Base-by-base conservation (phyloP, 2,113 vertebrate genomes). In the Chaenogobius annularis region DNA sequence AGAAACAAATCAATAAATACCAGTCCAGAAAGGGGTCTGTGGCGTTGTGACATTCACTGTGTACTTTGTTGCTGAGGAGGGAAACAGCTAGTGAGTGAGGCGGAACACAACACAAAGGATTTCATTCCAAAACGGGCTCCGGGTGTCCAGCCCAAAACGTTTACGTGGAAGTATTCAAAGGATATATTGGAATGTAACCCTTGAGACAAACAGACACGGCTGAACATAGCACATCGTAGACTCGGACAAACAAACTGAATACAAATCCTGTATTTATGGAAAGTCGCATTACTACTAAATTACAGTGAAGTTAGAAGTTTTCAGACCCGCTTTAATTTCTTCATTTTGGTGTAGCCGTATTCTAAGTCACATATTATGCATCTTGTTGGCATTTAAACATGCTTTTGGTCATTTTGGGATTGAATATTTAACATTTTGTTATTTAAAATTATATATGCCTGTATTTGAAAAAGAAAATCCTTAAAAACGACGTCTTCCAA, bases 11-110 rank as follows among this genome's bases (percentile, higher is more conserved):
- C 91, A 93, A 93, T 94, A 93, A 94, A 93, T 94, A 94, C 93
- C 93, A 92, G 91, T 93, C 90, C 86, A 93, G 93, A 92, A 93
- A 94, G 88, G 91, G 91, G 89, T 93, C 92, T 78, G 91, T 83
- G 86, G 89, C 85, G 90, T 88, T 89, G 90, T 93, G 90, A 92
- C 83, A 90, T 87, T 93, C 93, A 92, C 91, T 93, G 92, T 92
- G 89, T 91, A 93, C 93, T 91, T 93, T 94, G 88, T 92, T 90
- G 87, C 93, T 94, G 93, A 94, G 92, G 92, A 94, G 91, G 92
- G 88, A 94, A 94, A 94, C 90, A 94, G 88, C 89, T 90, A 77
- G 87, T 93, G 90, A 89, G 90, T 92, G 91, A 91, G 79, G 90
- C 82, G 85, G 68, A 84, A 91, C 85, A 90, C 66, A 88, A 89